These are phyloP conservation scores for Buphagus erythrorhynchus DNA, from an alignment of 2,797 vertebrate species.

Conservation along the genomic window DNA sequence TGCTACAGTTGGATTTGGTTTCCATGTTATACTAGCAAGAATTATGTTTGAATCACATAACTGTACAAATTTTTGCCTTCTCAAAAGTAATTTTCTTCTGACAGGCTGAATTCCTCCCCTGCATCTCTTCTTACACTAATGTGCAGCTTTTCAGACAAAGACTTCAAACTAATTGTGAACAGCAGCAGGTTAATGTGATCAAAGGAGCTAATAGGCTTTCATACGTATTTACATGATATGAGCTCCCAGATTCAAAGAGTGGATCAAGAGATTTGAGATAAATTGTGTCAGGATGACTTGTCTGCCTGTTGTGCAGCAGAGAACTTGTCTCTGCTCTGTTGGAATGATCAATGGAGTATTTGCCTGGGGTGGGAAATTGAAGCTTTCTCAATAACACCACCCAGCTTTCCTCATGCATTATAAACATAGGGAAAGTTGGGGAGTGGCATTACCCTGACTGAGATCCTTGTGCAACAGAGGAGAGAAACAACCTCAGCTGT, in stretches of 20 bases:
- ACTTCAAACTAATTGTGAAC: slow-evolving; percentile 38
- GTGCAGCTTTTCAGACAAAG: slow-evolving; percentile 34
- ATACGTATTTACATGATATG: neutral
- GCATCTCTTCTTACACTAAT: neutral
- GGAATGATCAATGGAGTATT: neutral
- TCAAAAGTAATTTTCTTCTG: neutral
- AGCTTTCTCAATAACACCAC: neutral
- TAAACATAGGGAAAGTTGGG: neutral
- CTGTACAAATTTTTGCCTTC: neutral
- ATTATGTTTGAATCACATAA: neutral
- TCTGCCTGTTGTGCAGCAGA: neutral
- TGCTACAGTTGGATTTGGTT: neutral
- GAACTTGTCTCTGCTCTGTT: neutral
- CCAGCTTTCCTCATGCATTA: neutral
- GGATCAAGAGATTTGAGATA: slow-evolving; percentile 21
- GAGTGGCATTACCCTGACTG: accelerated
- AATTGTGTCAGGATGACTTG: neutral
- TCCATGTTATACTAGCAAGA: neutral
- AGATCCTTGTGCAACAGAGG: neutral
- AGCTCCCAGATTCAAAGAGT: neutral
- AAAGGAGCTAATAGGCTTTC: slow-evolving; percentile 47
- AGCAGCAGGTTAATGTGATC: slow-evolving; percentile 30
- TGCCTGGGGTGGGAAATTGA: neutral
- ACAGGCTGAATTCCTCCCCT: slow-evolving; percentile 21
- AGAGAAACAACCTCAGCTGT: neutral